Conservation (phyloP, 2,797 vertebrate species). For the Alauda arvensis region DNA sequence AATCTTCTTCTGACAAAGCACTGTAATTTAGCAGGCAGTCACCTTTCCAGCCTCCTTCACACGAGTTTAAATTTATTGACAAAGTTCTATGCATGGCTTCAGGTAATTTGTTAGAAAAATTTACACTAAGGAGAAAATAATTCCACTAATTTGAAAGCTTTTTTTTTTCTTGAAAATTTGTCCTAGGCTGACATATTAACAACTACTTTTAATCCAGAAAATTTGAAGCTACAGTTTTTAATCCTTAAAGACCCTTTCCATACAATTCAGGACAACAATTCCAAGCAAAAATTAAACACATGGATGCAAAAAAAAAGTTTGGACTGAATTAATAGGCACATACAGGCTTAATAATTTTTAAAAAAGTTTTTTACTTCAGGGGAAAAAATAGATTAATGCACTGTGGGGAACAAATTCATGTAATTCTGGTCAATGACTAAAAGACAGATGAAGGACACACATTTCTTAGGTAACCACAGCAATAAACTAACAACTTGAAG, state of each 20-base stretch:
- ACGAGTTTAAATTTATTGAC: fast-evolving
- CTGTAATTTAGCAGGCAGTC: neutral
- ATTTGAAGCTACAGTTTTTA: neutral
- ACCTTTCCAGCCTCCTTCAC: neutral
- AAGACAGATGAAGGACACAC: neutral
- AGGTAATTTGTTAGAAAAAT: neutral
- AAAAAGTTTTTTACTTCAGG: neutral
- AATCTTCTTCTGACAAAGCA: neutral
- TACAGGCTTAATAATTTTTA: neutral
- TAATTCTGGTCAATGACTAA: neutral
- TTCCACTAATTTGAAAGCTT: neutral
- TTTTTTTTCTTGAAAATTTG: neutral
- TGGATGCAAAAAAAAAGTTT: neutral
- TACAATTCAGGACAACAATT: neutral
- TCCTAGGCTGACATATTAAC: neutral
- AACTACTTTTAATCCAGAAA: neutral
- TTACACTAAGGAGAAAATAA: neutral
- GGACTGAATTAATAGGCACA: neutral
- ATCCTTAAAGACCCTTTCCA: neutral
- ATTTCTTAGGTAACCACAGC: neutral
- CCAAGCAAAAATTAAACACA: neutral
- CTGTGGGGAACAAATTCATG: neutral
- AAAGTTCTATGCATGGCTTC: neutral
- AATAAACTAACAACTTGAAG: neutral
- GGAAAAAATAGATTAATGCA: neutral